Conservation (phyloP, 2,797 vertebrate genomes). For the Mormyrops attenuatus region DNA sequence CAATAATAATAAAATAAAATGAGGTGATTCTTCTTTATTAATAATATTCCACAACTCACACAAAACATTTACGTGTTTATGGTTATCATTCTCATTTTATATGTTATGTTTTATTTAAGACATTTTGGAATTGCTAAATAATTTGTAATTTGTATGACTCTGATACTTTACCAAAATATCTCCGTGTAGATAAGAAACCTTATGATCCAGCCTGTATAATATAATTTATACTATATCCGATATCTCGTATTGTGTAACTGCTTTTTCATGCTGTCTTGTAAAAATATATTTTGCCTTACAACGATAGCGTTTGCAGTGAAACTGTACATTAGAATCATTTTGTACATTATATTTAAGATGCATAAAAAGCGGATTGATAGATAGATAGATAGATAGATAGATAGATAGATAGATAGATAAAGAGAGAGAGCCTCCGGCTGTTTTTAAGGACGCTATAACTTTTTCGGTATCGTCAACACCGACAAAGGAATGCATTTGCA, state of each 20-base stretch:
- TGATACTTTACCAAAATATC: neutral
- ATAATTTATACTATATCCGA: neutral
- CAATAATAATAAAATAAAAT: neutral
- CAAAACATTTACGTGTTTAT: neutral
- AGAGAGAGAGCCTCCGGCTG: slow-evolving; percentile 51
- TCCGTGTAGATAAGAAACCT: neutral
- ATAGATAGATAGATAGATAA: neutral
- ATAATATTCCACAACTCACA: neutral
- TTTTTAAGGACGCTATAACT: slow-evolving; percentile 55
- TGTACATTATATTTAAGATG: neutral
- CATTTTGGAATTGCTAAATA: neutral
- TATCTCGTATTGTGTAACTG: neutral
- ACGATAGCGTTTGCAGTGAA: neutral
- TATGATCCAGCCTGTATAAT: neutral
- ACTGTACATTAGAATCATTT: neutral
- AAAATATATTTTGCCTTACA: neutral
- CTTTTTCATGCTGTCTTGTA: neutral
- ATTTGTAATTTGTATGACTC: neutral
- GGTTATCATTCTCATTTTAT: neutral
- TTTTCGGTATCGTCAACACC: slow-evolving; percentile 61
- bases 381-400: too few relatives aligned
- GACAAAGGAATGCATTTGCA: slow-evolving; percentile 90
- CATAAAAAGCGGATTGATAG: slow-evolving; percentile 6
- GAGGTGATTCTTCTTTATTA: neutral
- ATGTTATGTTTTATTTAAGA: neutral